phyloP scores from a whole-genome alignment of 2,888 invertebrate genomes.

The Mesochorus sp. region DNA sequence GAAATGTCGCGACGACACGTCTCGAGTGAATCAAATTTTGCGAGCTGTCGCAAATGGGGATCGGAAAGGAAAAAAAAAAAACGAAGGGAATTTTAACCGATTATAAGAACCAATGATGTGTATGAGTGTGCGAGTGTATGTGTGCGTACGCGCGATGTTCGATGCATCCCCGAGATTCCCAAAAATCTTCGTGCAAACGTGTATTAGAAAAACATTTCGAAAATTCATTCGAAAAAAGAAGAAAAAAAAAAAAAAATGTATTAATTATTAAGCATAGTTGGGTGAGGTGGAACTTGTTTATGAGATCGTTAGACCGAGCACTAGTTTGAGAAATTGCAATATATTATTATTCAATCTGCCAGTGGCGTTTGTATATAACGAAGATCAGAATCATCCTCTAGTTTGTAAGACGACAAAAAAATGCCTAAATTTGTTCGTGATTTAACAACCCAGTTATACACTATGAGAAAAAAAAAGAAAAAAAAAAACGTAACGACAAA shows the following conservation, averaged over 20 bases:
- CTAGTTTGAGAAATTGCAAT: conserved; percentile 56
- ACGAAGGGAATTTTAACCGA: conserved; percentile 25
- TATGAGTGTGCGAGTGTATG: conserved; percentile 33
- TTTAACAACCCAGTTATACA: conserved; percentile 43
- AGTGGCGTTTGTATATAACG: conserved; percentile 67
- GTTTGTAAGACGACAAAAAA: conserved; percentile 45
- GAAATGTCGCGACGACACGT: background rate
- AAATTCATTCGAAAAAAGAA: background rate
- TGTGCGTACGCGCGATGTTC: too few species aligned
- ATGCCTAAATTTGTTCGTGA: conserved; percentile 63
- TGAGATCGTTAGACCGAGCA: conserved; percentile 44
- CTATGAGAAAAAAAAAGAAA: conserved; percentile 18
- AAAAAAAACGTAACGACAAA: conserved; percentile 22
- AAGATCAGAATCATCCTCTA: conserved; percentile 59
- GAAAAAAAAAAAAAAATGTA: background rate
- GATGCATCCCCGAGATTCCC: conserved; percentile 55
- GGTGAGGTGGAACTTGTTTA: conserved; percentile 7
- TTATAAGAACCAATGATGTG: background rate
- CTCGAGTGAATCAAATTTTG: too few species aligned
- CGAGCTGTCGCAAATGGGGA: too few species aligned
- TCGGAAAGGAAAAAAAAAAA: conserved; percentile 47
- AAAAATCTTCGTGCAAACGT: conserved; percentile 9
- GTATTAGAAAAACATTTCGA: conserved; percentile 17
- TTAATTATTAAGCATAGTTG: conserved; percentile 14
- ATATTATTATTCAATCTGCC: conserved; percentile 61